Percentiles rank a stretch among this genome's conserved stretches.
These are phyloP conservation scores for Rhynchotus rufescens DNA, from an alignment of 2,797 vertebrate species.

Conservation along the genomic window DNA sequence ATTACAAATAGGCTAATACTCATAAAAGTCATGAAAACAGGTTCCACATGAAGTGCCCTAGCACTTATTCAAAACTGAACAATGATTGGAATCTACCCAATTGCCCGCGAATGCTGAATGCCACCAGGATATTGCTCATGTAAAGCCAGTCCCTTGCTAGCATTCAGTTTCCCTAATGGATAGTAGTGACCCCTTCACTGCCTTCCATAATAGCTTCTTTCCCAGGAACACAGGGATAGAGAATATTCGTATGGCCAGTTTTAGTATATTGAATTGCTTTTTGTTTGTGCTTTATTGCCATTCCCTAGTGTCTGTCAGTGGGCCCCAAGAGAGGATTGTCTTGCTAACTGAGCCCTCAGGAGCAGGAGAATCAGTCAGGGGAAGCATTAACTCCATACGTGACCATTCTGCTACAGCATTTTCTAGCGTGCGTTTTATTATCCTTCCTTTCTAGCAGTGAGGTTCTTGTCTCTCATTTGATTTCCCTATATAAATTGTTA, in stretches of 20 bases:
- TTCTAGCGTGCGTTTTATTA: neutral
- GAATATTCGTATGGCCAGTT: slow-evolving; percentile 48
- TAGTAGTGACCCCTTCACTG: slow-evolving; percentile 13
- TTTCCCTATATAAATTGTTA: neutral
- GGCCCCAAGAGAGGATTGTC: neutral
- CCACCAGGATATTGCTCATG: slow-evolving; percentile 48
- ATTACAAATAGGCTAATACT: neutral
- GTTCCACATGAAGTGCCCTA: neutral
- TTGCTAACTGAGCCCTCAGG: neutral
- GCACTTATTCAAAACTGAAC: slow-evolving; percentile 45
- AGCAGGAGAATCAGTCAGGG: neutral
- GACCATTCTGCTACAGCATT: neutral
- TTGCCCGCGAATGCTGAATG: slow-evolving; percentile 37
- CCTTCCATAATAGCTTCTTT: slow-evolving; percentile 44
- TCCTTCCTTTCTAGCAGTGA: neutral
- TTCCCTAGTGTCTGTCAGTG: neutral
- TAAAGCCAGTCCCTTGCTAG: slow-evolving; percentile 60
- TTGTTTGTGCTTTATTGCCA: slow-evolving; percentile 36
- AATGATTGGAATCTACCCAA: slow-evolving; percentile 69
- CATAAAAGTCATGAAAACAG: neutral
- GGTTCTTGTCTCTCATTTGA: neutral
- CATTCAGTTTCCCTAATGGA: slow-evolving; percentile 58
- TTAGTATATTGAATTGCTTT: slow-evolving; percentile 46
- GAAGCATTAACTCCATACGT: neutral
- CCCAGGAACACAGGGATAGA: slow-evolving; percentile 38